Conservation (phyloP, 2,888 invertebrate species). For the Miltochrista miniata region DNA sequence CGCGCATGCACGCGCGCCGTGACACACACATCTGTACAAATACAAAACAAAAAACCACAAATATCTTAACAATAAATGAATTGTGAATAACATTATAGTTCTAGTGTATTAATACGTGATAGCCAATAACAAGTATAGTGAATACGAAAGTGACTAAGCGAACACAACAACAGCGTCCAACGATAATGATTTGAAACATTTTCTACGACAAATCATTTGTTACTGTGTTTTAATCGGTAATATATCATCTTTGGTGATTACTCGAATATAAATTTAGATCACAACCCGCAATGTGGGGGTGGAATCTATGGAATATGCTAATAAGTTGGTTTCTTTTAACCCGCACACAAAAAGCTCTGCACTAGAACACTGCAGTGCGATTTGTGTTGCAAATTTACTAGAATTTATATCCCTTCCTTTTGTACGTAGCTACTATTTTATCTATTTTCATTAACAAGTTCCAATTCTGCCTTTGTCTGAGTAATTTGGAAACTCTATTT, state of each 20-base stretch:
- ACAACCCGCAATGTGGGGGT: slow-evolving; percentile 53
- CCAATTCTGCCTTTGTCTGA: slow-evolving; percentile 12
- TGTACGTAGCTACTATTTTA: slow-evolving; percentile 22
- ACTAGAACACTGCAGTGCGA: slow-evolving; percentile 81
- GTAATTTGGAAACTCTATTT: slow-evolving; percentile 10
- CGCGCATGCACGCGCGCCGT: slow-evolving; percentile 49
- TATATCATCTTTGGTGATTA: slow-evolving; percentile 59
- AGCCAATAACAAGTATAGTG: slow-evolving; percentile 27
- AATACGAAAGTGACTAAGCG: slow-evolving; percentile 34
- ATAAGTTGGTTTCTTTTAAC: slow-evolving; percentile 76
- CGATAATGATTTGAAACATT: slow-evolving; percentile 77
- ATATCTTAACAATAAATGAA: slow-evolving; percentile 45
- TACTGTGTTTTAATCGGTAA: slow-evolving; percentile 73
- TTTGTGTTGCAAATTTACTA: slow-evolving; percentile 79
- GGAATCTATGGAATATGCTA: slow-evolving; percentile 75
- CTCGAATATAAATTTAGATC: slow-evolving; percentile 38
- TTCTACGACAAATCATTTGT: slow-evolving; percentile 73
- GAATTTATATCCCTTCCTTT: slow-evolving; percentile 43
- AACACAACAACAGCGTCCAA: slow-evolving; percentile 52
- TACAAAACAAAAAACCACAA: slow-evolving; percentile 71
- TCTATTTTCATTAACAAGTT: slow-evolving; percentile 22
- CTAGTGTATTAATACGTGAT: slow-evolving; percentile 40
- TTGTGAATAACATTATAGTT: slow-evolving; percentile 49
- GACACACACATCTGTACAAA: slow-evolving; percentile 31
- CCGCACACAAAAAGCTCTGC: slow-evolving; percentile 81